These are phyloP conservation scores for Tinea trinotella DNA, from an alignment of 2,888 invertebrate species.

Conservation along the genomic window DNA sequence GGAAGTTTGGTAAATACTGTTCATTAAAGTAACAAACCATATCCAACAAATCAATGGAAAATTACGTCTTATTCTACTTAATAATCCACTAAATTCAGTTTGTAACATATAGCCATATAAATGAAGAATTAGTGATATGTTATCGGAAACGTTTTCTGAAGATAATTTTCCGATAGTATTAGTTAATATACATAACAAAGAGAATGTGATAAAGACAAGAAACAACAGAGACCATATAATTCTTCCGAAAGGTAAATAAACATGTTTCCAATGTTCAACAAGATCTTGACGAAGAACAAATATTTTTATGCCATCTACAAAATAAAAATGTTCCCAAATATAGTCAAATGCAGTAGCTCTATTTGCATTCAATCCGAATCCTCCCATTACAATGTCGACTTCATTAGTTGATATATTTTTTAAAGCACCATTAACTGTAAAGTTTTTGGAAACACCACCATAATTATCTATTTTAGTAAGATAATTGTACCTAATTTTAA, in stretches of 20 bases:
- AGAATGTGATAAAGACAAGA: constrained; percentile 13
- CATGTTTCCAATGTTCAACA: constrained; percentile 22
- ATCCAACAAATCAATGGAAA: constrained; percentile 21
- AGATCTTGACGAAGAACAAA: constrained; percentile 15
- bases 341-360: constrained; percentile 19
- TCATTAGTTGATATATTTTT: constrained; percentile 20
- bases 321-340: constrained; percentile 21
- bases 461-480: constrained; percentile 14
- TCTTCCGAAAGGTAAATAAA: constrained; percentile 20
- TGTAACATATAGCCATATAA: constrained; percentile 5
- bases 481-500: constrained; percentile 20
- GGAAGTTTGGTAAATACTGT: constrained; percentile 20
- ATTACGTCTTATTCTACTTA: constrained; percentile 2
- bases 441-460: constrained; percentile 21
- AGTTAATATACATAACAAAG: background rate
- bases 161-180: background rate
- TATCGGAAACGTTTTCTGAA: background rate
- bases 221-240: constrained; percentile 19
- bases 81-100: background rate
- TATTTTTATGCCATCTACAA: constrained; percentile 20
- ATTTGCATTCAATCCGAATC: constrained; percentile 19
- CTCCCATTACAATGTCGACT: constrained; percentile 21
- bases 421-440: constrained; percentile 21
- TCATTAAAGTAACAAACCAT: constrained; percentile 22
- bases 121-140: constrained; percentile 3